Evolutionary conservation across 2,113 vertebrate genomes (phyloP).

Genomic region (Corvus moneduloides): DNA sequence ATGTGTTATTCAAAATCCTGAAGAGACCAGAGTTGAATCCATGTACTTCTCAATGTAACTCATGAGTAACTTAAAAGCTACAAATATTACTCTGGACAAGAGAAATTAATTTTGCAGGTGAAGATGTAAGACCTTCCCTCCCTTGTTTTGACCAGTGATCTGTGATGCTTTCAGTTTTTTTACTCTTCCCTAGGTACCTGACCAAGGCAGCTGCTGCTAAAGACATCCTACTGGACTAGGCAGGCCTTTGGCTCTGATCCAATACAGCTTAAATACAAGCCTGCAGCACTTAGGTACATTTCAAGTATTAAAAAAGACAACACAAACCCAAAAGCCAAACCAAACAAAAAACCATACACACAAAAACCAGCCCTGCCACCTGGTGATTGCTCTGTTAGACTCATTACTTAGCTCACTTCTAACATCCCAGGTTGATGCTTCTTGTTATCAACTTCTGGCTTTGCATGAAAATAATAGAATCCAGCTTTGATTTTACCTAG

Average conservation of each 20-base stretch:
- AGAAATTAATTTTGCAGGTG: neutral
- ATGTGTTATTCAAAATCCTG: neutral
- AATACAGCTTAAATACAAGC: neutral
- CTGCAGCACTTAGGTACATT: neutral
- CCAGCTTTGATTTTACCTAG: neutral
- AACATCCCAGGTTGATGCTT: neutral
- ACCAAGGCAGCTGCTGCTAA: neutral
- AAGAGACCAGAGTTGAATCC: neutral
- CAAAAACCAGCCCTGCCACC: constrained; percentile 58
- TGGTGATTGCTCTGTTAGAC: constrained; percentile 28
- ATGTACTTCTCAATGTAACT: neutral
- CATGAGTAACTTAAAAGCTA: neutral
- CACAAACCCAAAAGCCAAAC: neutral
- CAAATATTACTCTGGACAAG: neutral
- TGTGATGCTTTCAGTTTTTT: neutral
- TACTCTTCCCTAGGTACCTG: neutral
- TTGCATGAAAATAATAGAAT: neutral
- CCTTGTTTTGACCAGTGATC: neutral
- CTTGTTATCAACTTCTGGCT: neutral
- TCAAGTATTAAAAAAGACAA: neutral
- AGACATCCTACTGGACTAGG: neutral
- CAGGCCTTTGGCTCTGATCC: neutral
- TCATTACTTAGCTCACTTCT: neutral
- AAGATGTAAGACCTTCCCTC: neutral
- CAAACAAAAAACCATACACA: neutral